Conservation (phyloP, 2,113 vertebrate species). For the Colistium nudipinnis region DNA sequence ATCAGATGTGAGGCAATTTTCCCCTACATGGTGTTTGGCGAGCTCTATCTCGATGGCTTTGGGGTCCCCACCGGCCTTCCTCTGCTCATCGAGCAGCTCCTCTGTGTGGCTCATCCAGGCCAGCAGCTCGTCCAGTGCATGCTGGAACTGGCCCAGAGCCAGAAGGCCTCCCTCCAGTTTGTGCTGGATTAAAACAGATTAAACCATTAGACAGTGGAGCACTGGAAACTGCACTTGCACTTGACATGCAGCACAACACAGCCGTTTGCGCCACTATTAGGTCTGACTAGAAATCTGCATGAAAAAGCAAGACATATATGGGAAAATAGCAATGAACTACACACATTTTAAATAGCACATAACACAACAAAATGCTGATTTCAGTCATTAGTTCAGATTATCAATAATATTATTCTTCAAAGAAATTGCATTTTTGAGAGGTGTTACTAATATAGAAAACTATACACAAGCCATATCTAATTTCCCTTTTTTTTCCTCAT, state of each 20-base stretch:
- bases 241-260: slow-evolving; percentile 25
- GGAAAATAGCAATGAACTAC: not conserved
- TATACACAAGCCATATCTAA: too few relatives aligned
- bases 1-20: too few relatives aligned
- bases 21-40: slow-evolving; percentile 97
- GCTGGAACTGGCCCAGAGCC: slow-evolving; percentile 97
- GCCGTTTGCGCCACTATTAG: not conserved
- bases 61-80: slow-evolving; percentile 91
- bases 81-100: slow-evolving; percentile 93
- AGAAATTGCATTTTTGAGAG: too few relatives aligned
- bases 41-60: slow-evolving; percentile 98
- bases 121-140: slow-evolving; percentile 94
- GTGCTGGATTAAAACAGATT: slow-evolving; percentile 86
- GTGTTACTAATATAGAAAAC: too few relatives aligned
- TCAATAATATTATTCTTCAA: too few relatives aligned
- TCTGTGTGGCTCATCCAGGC: slow-evolving; percentile 95
- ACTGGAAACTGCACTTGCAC: slow-evolving; percentile 21
- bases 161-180: slow-evolving; percentile 95
- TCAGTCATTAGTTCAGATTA: too few relatives aligned
- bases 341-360: not conserved
- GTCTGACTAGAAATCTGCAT: not conserved
- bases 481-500: too few relatives aligned
- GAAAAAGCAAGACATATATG: not conserved
- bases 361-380: too few relatives aligned
- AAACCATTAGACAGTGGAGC: slow-evolving; percentile 48